Conservation (phyloP, 2,113 vertebrate species). For the Tiliqua scincoides region DNA sequence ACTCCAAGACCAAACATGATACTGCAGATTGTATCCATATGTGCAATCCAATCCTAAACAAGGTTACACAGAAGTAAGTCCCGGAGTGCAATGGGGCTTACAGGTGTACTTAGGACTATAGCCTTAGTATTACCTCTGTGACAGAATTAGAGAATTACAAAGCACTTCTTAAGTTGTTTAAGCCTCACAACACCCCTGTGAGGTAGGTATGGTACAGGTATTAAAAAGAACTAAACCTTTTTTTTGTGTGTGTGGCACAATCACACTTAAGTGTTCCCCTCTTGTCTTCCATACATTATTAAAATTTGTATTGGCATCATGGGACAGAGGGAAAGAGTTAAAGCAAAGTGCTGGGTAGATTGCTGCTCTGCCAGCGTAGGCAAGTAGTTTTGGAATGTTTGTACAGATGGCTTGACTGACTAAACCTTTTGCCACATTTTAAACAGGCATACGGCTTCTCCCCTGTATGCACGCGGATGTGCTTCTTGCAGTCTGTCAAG, state of each 20-base stretch:
- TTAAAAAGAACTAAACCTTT: conserved; percentile 49
- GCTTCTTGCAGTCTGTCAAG: conserved; percentile 97
- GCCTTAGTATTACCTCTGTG: not conserved
- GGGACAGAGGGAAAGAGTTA: conserved; percentile 52
- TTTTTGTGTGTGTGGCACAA: conserved; percentile 25
- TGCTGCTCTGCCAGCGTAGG: conserved; percentile 95
- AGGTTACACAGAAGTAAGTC: conserved; percentile 1
- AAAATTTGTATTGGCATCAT: not conserved
- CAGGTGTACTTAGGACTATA: not conserved
- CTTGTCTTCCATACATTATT: not conserved
- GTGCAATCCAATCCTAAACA: not conserved
- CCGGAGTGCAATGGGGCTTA: not conserved
- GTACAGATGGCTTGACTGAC: conserved; percentile 96
- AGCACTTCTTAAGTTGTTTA: conserved; percentile 19
- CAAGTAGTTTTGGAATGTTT: conserved; percentile 99
- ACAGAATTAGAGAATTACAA: not conserved
- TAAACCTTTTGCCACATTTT: conserved; percentile 97
- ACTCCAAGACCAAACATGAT: conserved; percentile 46
- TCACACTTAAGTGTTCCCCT: conserved; percentile 26
- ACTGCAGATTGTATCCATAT: conserved; percentile 27
- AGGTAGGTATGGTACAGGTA: conserved; percentile 66
- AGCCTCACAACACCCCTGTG: conserved; percentile 63
- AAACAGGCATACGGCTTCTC: conserved; percentile 96
- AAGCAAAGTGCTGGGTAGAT: conserved; percentile 89
- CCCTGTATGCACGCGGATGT: conserved; percentile 96